Evolutionary conservation across 2,888 invertebrate genomes (phyloP).

Genomic region (Creontiades dilutus): DNA sequence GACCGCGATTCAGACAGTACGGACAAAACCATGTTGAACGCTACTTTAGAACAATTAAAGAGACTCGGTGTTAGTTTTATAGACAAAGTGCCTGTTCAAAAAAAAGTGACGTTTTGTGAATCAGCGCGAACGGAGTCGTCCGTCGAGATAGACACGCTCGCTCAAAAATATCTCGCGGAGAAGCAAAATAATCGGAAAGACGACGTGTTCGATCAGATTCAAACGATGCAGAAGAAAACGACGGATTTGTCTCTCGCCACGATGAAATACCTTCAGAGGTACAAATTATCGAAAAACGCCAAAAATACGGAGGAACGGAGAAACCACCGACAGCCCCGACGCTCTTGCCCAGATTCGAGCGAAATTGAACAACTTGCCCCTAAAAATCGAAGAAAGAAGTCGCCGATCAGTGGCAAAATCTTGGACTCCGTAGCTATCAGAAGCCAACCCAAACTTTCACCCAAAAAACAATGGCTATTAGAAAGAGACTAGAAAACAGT

Average conservation of each 20-base stretch:
- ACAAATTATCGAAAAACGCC: slow-evolving; percentile 43
- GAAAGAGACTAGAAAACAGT: neutral
- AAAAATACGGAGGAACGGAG: neutral
- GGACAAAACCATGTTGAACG: slow-evolving; percentile 56
- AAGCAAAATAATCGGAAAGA: slow-evolving; percentile 12
- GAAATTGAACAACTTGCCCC: no score
- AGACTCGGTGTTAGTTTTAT: slow-evolving; percentile 61
- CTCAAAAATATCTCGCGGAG: slow-evolving; percentile 44
- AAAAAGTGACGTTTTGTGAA: slow-evolving; percentile 63
- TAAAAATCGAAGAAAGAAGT: neutral
- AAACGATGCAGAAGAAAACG: slow-evolving; percentile 41
- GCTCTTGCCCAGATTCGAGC: neutral
- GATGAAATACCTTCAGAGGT: slow-evolving; percentile 60
- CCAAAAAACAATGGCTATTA: slow-evolving; percentile 43
- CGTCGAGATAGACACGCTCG: slow-evolving; percentile 59
- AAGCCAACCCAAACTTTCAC: slow-evolving; percentile 59
- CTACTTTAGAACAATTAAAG: slow-evolving; percentile 61
- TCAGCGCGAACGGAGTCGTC: slow-evolving; percentile 48
- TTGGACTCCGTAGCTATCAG: slow-evolving; percentile 62
- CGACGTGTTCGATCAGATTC: slow-evolving; percentile 45
- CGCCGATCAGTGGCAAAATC: slow-evolving; percentile 28
- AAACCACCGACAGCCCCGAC: neutral
- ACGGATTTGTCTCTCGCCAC: slow-evolving; percentile 61
- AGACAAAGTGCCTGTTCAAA: slow-evolving; percentile 38
- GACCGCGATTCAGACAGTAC: neutral